These are phyloP conservation scores for Oryctolagus cuniculus DNA, from an alignment of 2,113 vertebrate genomes.

Conservation along the genomic window DNA sequence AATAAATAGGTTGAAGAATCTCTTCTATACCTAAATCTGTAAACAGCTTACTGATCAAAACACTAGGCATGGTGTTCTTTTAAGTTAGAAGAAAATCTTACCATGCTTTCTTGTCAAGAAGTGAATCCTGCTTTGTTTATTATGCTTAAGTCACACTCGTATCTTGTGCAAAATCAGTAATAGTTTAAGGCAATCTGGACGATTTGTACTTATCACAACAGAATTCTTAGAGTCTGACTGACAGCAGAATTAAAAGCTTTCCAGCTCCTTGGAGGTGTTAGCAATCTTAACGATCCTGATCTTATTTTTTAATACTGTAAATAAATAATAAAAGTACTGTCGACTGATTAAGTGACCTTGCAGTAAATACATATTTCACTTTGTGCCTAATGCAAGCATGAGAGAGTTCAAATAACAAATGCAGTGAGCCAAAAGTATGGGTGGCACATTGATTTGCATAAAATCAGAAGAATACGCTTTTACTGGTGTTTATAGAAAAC, in stretches of 20 bases:
- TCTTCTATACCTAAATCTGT: conserved; percentile 27
- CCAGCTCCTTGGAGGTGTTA: conserved; percentile 28
- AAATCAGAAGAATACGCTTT: conserved; percentile 63
- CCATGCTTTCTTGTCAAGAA: conserved; percentile 54
- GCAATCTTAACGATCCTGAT: conserved; percentile 13
- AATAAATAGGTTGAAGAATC: conserved; percentile 63
- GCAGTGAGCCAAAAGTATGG: conserved; percentile 27
- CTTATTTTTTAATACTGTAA: conserved; percentile 64
- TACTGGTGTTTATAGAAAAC: conserved; percentile 73
- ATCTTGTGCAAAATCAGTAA: conserved; percentile 52
- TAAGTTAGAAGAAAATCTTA: conserved; percentile 69
- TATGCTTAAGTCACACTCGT: background rate
- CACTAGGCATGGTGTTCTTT: background rate
- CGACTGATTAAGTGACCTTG: conserved; percentile 12
- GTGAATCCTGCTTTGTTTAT: conserved; percentile 69
- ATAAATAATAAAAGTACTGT: conserved; percentile 39
- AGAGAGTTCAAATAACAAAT: conserved; percentile 39
- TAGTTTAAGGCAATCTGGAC: conserved; percentile 60
- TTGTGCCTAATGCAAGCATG: background rate
- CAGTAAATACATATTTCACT: conserved; percentile 43
- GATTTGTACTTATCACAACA: conserved; percentile 56
- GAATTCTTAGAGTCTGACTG: conserved; percentile 32
- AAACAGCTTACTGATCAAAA: conserved; percentile 69
- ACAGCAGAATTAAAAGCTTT: conserved; percentile 61
- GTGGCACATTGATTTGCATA: conserved; percentile 16